Base-by-base conservation (phyloP, 1,140 invertebrate genomes). In the Octopus sinensis region DNA sequence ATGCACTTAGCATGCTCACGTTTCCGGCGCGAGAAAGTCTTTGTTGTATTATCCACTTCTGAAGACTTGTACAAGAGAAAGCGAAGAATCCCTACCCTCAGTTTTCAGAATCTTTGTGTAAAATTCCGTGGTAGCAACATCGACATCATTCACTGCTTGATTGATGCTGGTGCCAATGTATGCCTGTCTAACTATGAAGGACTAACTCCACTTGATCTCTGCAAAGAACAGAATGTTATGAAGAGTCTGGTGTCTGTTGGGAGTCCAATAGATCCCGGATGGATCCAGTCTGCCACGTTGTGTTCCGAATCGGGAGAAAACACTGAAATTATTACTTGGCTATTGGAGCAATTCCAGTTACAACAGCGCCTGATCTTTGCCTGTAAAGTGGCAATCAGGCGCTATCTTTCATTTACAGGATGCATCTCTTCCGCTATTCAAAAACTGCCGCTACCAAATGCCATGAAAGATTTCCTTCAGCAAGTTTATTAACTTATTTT, bases 141-240 rank as follows among this genome's bases (percentile, higher is more conserved):
- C 6, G n/a, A 76, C n/a, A 73, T 80, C 10, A 78, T 82, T 12
- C 52, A 82, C 23, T 84, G 79, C 54, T 68, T 85, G 5, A 17
- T 85, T 5, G 52, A 80, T 52, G 62, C 77, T 78, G 83, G 83
- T 23, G 82, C 83, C 6, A 71, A 56, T 53, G 78, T 79, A 53
- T 76, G 83, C 7, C 12, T 82, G 12, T 17, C 68, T 13, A 83
- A 84, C 75, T 75, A 76, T 23, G 81, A 82, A 51, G 80, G 81
- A 1, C 79, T 81, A 6, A 79, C 79, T 5, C 82, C 84, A 0
- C 43, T 85, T 6, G 54, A 83, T 43, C 23, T 83, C n/a, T 81
- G 82, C 13, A 81, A 81, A 51, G 76, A 83, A 13, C 81, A 80
- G 43, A 79, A 78, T 17, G 78, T 82, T 17, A 53, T 77, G 76